Conservation (phyloP, 1,140 invertebrate species). For the Caerostris darwini region DNA sequence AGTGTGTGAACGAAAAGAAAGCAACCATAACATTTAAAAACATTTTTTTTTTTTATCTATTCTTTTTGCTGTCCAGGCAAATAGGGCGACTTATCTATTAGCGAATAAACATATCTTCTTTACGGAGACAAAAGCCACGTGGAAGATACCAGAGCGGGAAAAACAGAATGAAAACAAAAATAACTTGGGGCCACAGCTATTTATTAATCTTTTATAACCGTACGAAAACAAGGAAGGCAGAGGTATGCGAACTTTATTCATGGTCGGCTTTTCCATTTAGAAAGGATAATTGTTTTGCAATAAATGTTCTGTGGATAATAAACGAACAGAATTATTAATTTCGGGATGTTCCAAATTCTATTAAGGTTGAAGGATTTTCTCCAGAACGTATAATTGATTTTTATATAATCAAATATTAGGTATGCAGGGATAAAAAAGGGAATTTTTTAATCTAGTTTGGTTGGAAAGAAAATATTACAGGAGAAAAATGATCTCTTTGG, state of each 20-base stretch:
- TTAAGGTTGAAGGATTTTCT: not conserved
- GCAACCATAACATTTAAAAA: not conserved
- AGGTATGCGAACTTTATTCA: not conserved
- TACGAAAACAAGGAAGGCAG: not conserved
- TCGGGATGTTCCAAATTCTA: not conserved
- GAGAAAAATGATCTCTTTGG: not conserved
- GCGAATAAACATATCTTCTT: not conserved
- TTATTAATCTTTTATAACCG: conserved; percentile 17
- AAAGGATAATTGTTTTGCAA: not conserved
- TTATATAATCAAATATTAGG: not conserved
- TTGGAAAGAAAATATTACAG: not conserved
- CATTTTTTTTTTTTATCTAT: not conserved
- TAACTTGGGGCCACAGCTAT: not conserved
- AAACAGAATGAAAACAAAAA: not conserved
- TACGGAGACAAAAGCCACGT: not conserved
- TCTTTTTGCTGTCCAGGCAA: not conserved
- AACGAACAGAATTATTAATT: not conserved
- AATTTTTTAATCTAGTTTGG: not conserved
- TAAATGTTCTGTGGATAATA: not conserved
- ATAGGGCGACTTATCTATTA: not conserved
- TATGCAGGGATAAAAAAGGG: not conserved
- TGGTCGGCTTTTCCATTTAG: not conserved
- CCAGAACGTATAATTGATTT: not conserved
- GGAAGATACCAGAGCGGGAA: not conserved
- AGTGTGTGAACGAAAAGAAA: not conserved